Evolutionary conservation across 2,797 vertebrate genomes (phyloP), one percentile per base, ranked within the genome.

Genomic region (Gymnodraco acuticeps): DNA sequence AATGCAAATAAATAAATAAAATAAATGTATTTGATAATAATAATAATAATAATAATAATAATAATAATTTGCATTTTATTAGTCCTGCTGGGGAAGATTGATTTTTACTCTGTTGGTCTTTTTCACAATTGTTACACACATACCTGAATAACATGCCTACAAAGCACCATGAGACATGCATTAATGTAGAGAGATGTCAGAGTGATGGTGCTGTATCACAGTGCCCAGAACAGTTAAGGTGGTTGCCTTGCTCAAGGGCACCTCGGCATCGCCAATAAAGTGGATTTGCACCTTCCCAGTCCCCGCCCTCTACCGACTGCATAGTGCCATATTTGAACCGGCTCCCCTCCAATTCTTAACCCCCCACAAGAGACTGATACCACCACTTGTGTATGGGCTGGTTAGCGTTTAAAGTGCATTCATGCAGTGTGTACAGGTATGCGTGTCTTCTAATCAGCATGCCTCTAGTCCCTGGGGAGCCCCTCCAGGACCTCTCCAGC

Each of bases 401-500:
- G 46, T 50, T 54, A 38, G 66, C 54, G 47, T 81, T 70, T 23
- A 54, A 59, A 66, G 43, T 68, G 64, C 52, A 48, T 62, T 73
- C 77, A 66, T 81, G 80, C 68, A 41, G 52, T 23, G 62, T 74
- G 62, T 53, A 51, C 63, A 70, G 72, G 56, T 82, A 63, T 81
- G 73, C 69, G 64, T 67, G 33, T 63, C 64, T 81, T 65, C 75
- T 52, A 66, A 63, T 52, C 79, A 70, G 79, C 54, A 75, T 83
- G 78, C 73, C 72, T 78, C 53, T 61, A 48, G 65, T 88, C 88
- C 71, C 82, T 54, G 31, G 84, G 80, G 84, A 85, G 83, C 77
- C 83, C 82, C 88, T 85, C 53, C 80, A 80, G 85, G 91, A 88
- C 71, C 48, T 75, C 83, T 87, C 85, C 74, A 75, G 81, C 75